phyloP scores from a whole-genome alignment of 2,797 vertebrate genomes.

The Malacoctenus gilli region DNA sequence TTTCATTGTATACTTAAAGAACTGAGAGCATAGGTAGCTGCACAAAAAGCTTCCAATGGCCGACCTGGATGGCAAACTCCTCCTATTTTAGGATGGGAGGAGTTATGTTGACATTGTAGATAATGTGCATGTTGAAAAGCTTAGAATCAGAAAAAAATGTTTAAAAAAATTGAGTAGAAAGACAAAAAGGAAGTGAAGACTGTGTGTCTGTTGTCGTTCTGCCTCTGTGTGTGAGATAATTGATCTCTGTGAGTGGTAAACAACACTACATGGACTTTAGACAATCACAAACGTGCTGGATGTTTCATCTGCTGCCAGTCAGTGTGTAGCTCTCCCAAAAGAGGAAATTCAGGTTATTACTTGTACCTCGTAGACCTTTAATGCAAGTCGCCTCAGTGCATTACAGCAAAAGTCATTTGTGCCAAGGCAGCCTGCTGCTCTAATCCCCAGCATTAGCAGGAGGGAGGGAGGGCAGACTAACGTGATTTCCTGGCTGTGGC shows the following conservation, averaged over 20 bases:
- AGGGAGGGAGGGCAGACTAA: conserved; percentile 38
- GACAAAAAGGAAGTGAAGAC: too few relatives aligned
- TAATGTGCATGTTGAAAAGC: too few relatives aligned
- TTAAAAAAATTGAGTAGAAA: too few relatives aligned
- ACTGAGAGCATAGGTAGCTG: too few relatives aligned
- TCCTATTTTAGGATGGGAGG: too few relatives aligned
- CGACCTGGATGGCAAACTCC: too few relatives aligned
- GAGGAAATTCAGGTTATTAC: conserved; percentile 27
- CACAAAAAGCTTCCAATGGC: too few relatives aligned
- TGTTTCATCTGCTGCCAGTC: conserved; percentile 26
- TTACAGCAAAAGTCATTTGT: conserved; percentile 39
- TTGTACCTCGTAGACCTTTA: conserved; percentile 23
- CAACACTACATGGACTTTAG: neutral
- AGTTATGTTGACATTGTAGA: too few relatives aligned
- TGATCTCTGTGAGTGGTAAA: conserved; percentile 1
- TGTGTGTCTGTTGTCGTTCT: too few relatives aligned
- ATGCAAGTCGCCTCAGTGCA: conserved; percentile 28
- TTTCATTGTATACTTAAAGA: too few relatives aligned
- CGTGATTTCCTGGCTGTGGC: conserved; percentile 66
- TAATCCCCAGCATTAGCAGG: conserved; percentile 53
- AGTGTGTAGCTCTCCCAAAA: conserved; percentile 5
- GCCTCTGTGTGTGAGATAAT: too few relatives aligned
- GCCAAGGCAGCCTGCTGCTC: conserved; percentile 38
- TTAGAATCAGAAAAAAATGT: too few relatives aligned
- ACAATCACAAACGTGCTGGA: neutral